Evolutionary conservation across 1,140 invertebrate genomes (phyloP).

Genomic region (Acromyrmex heyeri): DNA sequence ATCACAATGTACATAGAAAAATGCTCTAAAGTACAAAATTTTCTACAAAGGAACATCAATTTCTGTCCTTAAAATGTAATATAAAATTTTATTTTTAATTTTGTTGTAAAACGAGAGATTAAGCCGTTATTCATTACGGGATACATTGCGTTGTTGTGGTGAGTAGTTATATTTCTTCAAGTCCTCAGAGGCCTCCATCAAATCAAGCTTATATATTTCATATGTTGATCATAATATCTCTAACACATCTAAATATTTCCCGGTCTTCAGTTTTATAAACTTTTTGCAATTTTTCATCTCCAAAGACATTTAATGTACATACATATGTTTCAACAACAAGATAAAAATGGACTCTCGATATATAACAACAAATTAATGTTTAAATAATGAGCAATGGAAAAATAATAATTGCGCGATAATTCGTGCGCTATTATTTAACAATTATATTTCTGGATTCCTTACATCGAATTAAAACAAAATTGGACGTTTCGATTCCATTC

Average conservation of each 20-base stretch:
- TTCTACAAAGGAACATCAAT: slow-evolving; percentile 35
- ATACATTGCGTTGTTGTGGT: neutral
- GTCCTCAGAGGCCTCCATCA: neutral
- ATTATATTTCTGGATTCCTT: no score
- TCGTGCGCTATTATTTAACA: no score
- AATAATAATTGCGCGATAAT: no score
- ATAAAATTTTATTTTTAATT: slow-evolving; percentile 22
- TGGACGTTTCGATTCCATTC: no score
- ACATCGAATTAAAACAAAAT: no score
- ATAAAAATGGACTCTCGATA: no score
- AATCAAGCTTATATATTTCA: slow-evolving; percentile 7
- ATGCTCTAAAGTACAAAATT: slow-evolving; percentile 45
- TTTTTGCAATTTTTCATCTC: neutral
- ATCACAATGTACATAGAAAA: slow-evolving; percentile 49
- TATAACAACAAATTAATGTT: no score
- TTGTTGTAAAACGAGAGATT: slow-evolving; percentile 21
- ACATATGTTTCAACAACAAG: no score
- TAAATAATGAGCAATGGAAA: no score
- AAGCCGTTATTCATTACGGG: neutral
- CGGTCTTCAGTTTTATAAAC: neutral
- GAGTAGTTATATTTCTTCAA: neutral
- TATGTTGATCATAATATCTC: neutral
- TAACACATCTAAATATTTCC: neutral
- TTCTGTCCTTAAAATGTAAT: neutral
- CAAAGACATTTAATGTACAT: neutral